These are phyloP conservation scores for Cephalopachus bancanus DNA, from an alignment of 2,797 vertebrate genomes.

Conservation along the genomic window DNA sequence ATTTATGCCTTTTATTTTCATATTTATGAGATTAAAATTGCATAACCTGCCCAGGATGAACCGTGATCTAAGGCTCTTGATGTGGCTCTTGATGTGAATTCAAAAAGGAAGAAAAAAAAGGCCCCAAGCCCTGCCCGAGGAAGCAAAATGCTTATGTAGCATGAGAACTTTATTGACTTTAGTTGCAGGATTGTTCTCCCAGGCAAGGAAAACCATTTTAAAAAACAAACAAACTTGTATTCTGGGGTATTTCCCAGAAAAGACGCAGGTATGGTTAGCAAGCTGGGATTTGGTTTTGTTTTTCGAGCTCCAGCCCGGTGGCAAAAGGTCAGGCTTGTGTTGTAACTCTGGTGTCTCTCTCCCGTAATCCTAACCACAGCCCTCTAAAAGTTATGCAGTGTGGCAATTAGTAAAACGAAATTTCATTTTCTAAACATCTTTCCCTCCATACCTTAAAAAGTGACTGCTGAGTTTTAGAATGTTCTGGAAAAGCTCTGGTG, in stretches of 20 bases:
- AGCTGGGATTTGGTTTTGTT: constrained; percentile 79
- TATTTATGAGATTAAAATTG: constrained; percentile 77
- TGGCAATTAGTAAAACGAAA: constrained; percentile 74
- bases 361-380: constrained; percentile 81
- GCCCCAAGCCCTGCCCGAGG: background rate
- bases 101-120: background rate
- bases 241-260: constrained; percentile 84
- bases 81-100: constrained; percentile 57
- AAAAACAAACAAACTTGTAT: constrained; percentile 82
- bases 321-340: constrained; percentile 76
- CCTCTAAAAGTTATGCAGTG: constrained; percentile 48
- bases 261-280: constrained; percentile 83
- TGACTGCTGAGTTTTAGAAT: constrained; percentile 69
- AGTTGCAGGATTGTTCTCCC: constrained; percentile 70
- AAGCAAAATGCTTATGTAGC: constrained; percentile 63
- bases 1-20: constrained; percentile 71
- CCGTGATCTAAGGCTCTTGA: constrained; percentile 61
- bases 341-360: constrained; percentile 70
- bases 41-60: constrained; percentile 39
- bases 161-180: constrained; percentile 72
- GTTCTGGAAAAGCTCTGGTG: constrained; percentile 61
- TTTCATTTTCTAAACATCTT: constrained; percentile 73
- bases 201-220: constrained; percentile 81
- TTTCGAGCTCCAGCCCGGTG: constrained; percentile 49
- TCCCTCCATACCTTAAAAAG: constrained; percentile 71